phyloP scores from a whole-genome alignment of 2,113 vertebrate species.

The Agapornis roseicollis region DNA sequence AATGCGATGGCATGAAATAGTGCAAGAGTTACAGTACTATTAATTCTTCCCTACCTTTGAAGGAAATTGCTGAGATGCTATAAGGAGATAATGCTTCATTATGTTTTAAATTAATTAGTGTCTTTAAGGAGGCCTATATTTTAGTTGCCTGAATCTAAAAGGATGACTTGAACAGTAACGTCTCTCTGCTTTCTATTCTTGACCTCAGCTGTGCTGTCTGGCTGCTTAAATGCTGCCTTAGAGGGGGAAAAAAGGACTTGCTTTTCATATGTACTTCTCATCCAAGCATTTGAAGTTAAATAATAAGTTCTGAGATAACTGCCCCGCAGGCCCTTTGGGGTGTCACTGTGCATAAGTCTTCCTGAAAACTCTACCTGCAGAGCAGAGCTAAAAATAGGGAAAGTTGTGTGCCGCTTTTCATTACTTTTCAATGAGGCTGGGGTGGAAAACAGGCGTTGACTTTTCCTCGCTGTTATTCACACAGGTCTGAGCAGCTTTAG shows the following conservation, averaged over 20 bases:
- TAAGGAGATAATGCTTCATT: neutral
- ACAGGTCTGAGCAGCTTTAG: neutral
- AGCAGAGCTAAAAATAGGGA: constrained; percentile 12
- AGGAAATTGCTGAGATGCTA: neutral
- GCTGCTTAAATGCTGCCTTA: neutral
- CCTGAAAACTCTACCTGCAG: neutral
- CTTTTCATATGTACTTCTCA: neutral
- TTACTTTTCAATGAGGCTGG: accelerated
- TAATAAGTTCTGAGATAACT: neutral
- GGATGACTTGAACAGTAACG: neutral
- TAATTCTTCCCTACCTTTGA: neutral
- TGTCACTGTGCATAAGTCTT: constrained; percentile 12
- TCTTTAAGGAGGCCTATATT: neutral
- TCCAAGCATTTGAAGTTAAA: neutral
- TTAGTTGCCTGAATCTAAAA: neutral
- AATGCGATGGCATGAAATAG: accelerated
- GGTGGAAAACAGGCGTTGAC: neutral
- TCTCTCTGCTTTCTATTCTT: neutral
- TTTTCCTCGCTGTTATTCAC: neutral
- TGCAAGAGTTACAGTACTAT: neutral
- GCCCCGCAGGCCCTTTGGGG: neutral
- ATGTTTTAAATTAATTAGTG: neutral
- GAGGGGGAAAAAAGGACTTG: neutral
- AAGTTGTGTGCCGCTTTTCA: neutral
- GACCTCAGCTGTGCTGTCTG: neutral